Percentiles rank a stretch among this genome's conserved stretches.
Evolutionary conservation across 2,888 invertebrate species (phyloP).

Genomic region (Spilarctia lutea): DNA sequence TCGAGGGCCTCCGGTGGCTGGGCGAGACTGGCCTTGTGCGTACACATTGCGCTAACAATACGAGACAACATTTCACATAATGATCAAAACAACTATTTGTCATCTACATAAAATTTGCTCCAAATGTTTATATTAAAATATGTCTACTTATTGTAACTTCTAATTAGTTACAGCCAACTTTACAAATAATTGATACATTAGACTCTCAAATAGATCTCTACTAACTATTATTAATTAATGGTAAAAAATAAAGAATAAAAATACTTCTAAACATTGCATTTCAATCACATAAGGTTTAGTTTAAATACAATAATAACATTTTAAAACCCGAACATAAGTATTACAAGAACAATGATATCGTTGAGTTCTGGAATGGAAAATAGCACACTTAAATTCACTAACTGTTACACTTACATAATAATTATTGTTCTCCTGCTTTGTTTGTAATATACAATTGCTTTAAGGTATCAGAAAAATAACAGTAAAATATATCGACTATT

Average conservation of each 20-base stretch:
- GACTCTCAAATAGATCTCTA: conserved; percentile 87
- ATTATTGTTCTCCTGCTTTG: conserved; percentile 87
- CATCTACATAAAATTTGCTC: conserved; percentile 86
- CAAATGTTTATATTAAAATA: conserved; percentile 87
- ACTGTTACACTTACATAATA: conserved; percentile 86
- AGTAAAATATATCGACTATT: conserved; percentile 81
- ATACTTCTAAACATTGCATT: conserved; percentile 87
- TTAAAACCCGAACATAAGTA: conserved; percentile 85
- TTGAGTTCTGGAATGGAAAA: conserved; percentile 87
- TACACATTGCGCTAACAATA: conserved; percentile 83
- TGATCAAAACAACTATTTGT: conserved; percentile 85
- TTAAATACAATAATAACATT: conserved; percentile 86
- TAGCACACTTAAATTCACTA: conserved; percentile 87
- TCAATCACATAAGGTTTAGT: conserved; percentile 87
- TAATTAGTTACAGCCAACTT: conserved; percentile 87
- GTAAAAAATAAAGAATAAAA: conserved; percentile 87
- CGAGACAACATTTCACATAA: conserved; percentile 85
- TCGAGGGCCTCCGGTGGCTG: conserved; percentile 64
- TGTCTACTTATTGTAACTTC: conserved; percentile 86
- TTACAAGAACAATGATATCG: conserved; percentile 86
- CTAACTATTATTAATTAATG: conserved; percentile 86
- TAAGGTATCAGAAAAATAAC: conserved; percentile 84
- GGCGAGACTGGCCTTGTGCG: conserved; percentile 75
- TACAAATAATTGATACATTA: conserved; percentile 87
- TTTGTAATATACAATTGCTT: conserved; percentile 85